Percentiles rank a stretch among this genome's conserved stretches.
Evolutionary conservation across 2,113 vertebrate genomes (phyloP).

Genomic region (Spea bombifrons): DNA sequence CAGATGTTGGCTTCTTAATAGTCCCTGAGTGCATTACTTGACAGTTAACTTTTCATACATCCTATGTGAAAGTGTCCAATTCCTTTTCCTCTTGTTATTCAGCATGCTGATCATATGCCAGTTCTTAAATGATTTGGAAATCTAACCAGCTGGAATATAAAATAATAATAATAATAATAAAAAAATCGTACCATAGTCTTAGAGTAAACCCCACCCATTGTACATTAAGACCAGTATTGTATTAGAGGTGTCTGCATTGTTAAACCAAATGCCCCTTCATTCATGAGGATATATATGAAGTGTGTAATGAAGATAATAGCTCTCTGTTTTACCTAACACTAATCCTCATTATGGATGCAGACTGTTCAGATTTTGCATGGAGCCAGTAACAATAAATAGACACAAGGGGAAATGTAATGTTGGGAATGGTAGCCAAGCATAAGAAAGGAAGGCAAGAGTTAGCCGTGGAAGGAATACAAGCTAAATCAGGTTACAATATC

Average conservation of each 20-base stretch:
- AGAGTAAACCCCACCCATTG: constrained; percentile 4
- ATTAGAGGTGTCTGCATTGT: constrained; percentile 2
- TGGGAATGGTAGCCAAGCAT: constrained; percentile 23
- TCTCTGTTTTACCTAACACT: constrained; percentile 9
- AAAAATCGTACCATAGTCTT: not conserved
- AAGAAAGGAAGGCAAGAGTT: constrained; percentile 12
- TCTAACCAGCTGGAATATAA: constrained; percentile 33
- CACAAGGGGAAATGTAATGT: constrained; percentile 23
- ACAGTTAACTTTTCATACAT: constrained; percentile 45
- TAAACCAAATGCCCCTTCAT: not conserved
- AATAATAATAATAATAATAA: not conserved
- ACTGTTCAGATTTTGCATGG: not conserved
- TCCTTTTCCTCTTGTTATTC: constrained; percentile 43
- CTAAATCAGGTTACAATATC: constrained; percentile 16
- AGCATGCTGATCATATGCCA: constrained; percentile 39
- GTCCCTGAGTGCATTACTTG: constrained; percentile 42
- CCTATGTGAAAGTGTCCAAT: constrained; percentile 41
- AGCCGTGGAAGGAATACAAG: not conserved
- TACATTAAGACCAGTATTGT: not conserved
- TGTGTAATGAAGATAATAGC: constrained; percentile 17
- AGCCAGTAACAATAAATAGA: constrained; percentile 34
- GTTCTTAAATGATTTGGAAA: constrained; percentile 40
- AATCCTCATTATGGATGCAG: constrained; percentile 15
- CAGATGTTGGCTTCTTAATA: constrained; percentile 45
- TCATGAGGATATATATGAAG: constrained; percentile 12